These are phyloP conservation scores for Maconellicoccus hirsutus DNA, from an alignment of 1,140 invertebrate species.

Conservation along the genomic window DNA sequence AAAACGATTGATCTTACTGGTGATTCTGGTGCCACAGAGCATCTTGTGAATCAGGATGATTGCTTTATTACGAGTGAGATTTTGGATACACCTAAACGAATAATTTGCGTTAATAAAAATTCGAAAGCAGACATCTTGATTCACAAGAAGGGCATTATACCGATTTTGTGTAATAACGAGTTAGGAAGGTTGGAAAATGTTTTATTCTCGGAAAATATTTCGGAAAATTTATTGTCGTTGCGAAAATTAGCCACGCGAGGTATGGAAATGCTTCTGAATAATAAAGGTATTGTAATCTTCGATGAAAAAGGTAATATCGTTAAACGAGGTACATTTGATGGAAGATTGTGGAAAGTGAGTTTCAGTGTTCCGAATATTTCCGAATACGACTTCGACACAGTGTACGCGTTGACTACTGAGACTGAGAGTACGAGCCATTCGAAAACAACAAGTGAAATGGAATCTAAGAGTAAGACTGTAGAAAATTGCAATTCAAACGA, in stretches of 20 bases:
- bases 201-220: neutral
- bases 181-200: neutral
- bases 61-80: neutral
- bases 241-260: neutral
- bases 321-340: neutral
- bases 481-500: too few species aligned
- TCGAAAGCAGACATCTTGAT: neutral
- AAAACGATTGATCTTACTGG: neutral
- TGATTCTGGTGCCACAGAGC: neutral
- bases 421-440: too few species aligned
- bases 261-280: neutral
- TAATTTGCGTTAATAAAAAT: neutral
- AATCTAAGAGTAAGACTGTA: too few species aligned
- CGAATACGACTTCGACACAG: too few species aligned
- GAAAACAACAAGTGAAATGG: too few species aligned
- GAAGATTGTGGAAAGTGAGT: neutral
- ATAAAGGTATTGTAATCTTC: neutral
- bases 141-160: neutral
- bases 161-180: neutral
- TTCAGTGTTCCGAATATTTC: too few species aligned
- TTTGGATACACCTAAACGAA: neutral
- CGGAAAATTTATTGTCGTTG: neutral
- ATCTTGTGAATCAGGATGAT: neutral
- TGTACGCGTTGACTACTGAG: too few species aligned
- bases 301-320: neutral